Conservation (phyloP, 2,888 invertebrate species). For the Amblyjoppa fuscipennis region DNA sequence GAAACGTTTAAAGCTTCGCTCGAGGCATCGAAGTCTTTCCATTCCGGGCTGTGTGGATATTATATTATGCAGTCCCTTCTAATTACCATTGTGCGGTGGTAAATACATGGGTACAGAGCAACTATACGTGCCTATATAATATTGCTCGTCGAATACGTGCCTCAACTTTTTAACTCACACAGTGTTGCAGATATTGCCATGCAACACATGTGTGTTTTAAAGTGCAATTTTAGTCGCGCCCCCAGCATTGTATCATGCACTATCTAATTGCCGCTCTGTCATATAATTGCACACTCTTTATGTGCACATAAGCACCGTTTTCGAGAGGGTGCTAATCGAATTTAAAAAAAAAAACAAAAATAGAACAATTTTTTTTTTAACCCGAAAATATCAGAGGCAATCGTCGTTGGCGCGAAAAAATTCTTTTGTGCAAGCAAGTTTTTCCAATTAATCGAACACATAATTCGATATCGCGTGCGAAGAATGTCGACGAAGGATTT, state of each 20-base stretch:
- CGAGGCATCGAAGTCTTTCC: constrained; percentile 30
- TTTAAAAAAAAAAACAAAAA: background rate
- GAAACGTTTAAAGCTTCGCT: constrained; percentile 55
- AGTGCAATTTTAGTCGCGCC: constrained; percentile 2
- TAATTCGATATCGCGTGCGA: background rate
- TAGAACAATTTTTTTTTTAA: background rate
- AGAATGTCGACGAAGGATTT: too few species aligned
- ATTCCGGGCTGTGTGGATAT: constrained; percentile 25
- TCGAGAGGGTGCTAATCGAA: background rate
- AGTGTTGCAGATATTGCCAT: background rate
- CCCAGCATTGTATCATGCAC: background rate
- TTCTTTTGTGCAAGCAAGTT: background rate
- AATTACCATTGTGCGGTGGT: constrained; percentile 53
- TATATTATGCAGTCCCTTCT: constrained; percentile 53
- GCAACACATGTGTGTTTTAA: background rate
- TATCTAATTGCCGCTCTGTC: constrained; percentile 13
- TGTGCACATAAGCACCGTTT: background rate
- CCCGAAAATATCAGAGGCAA: background rate
- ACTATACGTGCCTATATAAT: constrained; percentile 29
- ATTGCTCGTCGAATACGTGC: constrained; percentile 24
- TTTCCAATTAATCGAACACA: background rate
- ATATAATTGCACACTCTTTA: constrained; percentile 9
- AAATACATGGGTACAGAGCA: constrained; percentile 35
- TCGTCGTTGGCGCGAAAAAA: background rate
- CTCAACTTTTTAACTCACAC: constrained; percentile 15